Base-by-base conservation (phyloP, 2,888 invertebrate genomes). In the Lepetodrilus schrolli region DNA sequence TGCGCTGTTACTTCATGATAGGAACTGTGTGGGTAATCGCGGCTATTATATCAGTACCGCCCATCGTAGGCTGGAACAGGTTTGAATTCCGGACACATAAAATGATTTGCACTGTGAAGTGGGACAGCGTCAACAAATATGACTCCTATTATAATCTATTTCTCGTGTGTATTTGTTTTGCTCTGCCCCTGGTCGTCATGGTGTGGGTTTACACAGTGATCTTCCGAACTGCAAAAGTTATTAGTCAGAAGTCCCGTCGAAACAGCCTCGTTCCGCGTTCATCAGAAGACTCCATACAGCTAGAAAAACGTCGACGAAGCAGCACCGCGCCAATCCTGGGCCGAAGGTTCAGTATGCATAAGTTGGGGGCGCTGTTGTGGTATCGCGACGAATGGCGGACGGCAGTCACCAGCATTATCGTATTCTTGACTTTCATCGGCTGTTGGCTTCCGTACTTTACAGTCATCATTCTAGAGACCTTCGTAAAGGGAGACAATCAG, bases 341-440 rank as follows among this genome's bases (percentile, higher is more conserved):
- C 0, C 83, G 95, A 74, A 93, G 95, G 70, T 94, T 96, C 78
- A 95, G 96, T 78, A 95, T 96, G 88, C 95, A 95, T 58, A 92
- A 84, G 21, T 76, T 80, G 0, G 80, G 95, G 77, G 95, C 96
- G 91, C 93, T 91, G 2, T 73, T 85, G 17, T 88, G 94, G 86
- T 95, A 96, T 79, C 93, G 96, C 70, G 96, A 96, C 88, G 96
- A 96, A 91, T 95, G 96, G 81, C 93, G 96, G 80, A 96, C 96
- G 1, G 96, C 96, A 7, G 94, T 96, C 80, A 95, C 96, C 70
- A 96, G 96, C 86, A 94, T 94, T 66, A 90, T 95, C 77, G 95
- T 95, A 78, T 93, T 95, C 87, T 93, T 94, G 47, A 94, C 95
- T 91, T 93, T 92, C 70, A 89, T 92, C 10, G 89, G 92, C 38